These are phyloP conservation scores for Acipenser transmontanus DNA, from an alignment of 2,797 vertebrate species.

Conservation along the genomic window DNA sequence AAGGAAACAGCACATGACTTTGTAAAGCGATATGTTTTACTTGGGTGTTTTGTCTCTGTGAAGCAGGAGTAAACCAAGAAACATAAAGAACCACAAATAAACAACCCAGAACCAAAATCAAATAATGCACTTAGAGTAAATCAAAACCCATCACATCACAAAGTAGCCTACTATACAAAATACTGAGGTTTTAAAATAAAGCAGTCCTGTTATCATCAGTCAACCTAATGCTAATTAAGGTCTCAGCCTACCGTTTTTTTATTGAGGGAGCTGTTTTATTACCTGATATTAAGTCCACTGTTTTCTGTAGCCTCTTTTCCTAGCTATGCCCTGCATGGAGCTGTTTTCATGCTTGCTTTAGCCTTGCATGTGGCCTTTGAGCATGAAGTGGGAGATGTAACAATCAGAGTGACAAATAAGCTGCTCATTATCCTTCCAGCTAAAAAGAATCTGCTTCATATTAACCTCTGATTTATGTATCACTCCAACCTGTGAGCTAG, in stretches of 20 bases:
- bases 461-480: no score
- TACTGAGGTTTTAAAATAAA: not conserved
- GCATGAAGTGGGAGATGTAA: not conserved
- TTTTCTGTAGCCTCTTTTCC: conserved; percentile 5
- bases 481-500: no score
- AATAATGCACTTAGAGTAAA: not conserved
- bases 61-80: no score
- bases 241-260: conserved; percentile 23
- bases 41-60: not conserved
- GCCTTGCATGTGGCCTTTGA: conserved; percentile 1
- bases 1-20: not conserved
- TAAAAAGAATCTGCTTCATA: not conserved
- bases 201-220: conserved; percentile 23
- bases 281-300: conserved; percentile 16
- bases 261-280: conserved; percentile 24
- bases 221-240: conserved; percentile 24
- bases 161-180: not conserved
- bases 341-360: conserved; percentile 4
- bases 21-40: not conserved
- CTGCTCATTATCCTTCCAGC: not conserved
- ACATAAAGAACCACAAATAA: no score
- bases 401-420: not conserved
- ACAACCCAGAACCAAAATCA: no score
- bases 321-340: not conserved
- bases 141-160: not conserved